Evolutionary conservation across 2,888 invertebrate species (phyloP), one percentile per base, ranked within the genome.

Genomic region (Minunthozetes semirufus): DNA sequence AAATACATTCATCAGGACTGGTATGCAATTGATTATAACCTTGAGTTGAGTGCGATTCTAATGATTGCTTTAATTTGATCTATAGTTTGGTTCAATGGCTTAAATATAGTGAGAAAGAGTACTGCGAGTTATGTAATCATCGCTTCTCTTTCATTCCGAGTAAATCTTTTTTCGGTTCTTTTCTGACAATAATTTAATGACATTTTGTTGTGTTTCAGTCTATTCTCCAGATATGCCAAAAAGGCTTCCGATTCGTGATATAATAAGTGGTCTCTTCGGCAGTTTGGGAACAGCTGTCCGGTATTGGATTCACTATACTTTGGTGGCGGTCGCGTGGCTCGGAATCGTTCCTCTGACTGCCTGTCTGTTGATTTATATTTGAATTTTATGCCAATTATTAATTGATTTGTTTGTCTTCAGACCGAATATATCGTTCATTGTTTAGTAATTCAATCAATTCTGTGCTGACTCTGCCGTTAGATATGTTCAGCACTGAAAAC

Each of bases 141-240:
- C 89, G 94, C 77, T 99, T 98, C 84, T 94, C 95, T 4, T 99
- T 99, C 82, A 95, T 94, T 81, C 99, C 99, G 38, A 98, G 86
- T 86, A 83, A 83, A 83, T 82, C 33, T 27, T 61, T 3, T 8
- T 27, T 61, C 15, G 3, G 9, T 68, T 75, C 15, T 22, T 25
- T 22, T n/a, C 11, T n/a, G 42, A 22, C 11, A 29, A 3, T 59
- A 4, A 63, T 5, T n/a, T 50, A n/a, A 50, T n/a, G n/a, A n/a
- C 1, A 50, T n/a, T 50, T 1, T 19, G 3, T 53, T 3, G 63
- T 72, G 59, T 80, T 53, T 9, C 81, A 86, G 86, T 99, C 80
- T 99, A 99, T 84, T 94, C 97, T n/a, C 94, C 97, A 38, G 98
- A 99, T 83, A 99, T 99, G 99, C 99, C 99, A n/a, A 89, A 96